phyloP scores from a whole-genome alignment of 2,797 vertebrate species.

The Macropodus opercularis region DNA sequence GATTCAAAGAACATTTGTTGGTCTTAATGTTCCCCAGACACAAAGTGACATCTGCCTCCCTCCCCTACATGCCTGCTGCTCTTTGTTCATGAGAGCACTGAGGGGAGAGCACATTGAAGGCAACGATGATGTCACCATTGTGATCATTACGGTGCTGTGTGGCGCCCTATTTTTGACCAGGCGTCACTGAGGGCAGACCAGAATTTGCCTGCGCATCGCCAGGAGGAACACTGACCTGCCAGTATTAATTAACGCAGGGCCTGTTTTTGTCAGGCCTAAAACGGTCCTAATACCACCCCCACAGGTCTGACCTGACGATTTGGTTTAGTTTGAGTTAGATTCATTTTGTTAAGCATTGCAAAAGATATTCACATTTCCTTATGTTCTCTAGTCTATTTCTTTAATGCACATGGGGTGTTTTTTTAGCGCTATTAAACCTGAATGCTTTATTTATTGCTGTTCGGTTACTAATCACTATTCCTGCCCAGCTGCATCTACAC shows the following conservation, averaged over 20 bases:
- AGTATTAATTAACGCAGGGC: conserved; percentile 81
- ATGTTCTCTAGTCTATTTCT: not conserved
- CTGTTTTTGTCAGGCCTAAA: conserved; percentile 70
- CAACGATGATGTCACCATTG: conserved; percentile 82
- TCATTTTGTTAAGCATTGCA: conserved; percentile 1
- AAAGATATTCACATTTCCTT: not conserved
- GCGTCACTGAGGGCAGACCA: conserved; percentile 77
- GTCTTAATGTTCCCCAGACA: conserved; percentile 80
- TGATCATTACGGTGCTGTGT: conserved; percentile 77
- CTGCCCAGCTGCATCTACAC: conserved; percentile 1
- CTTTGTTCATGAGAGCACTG: conserved; percentile 77
- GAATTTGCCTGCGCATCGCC: conserved; percentile 74
- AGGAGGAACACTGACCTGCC: conserved; percentile 80
- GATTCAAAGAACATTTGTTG: conserved; percentile 74
- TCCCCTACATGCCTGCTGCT: conserved; percentile 76
- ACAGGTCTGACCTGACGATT: conserved; percentile 45
- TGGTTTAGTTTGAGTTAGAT: conserved; percentile 16
- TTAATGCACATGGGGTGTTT: not conserved
- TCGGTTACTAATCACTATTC: conserved; percentile 8
- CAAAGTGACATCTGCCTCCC: conserved; percentile 81
- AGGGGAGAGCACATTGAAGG: conserved; percentile 75
- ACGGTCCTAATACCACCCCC: conserved; percentile 68
- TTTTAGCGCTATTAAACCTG: conserved; percentile 7
- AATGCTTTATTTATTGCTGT: conserved; percentile 19
- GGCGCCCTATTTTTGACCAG: conserved; percentile 86